phyloP scores from a whole-genome alignment of 2,888 invertebrate species.

The Acrobasis consociella region DNA sequence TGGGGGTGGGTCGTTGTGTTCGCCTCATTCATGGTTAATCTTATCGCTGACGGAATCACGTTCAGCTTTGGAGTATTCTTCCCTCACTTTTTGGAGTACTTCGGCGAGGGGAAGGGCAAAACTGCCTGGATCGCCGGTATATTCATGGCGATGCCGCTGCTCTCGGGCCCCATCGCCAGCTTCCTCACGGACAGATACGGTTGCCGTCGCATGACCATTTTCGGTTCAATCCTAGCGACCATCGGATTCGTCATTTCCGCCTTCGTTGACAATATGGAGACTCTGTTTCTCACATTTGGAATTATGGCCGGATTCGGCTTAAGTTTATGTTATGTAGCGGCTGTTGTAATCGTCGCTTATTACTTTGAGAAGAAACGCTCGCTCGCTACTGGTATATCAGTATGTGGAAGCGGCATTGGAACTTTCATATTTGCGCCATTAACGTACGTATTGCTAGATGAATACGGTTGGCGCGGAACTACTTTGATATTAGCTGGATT shows the following conservation, averaged over 20 bases:
- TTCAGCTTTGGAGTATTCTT: constrained; percentile 96
- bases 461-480: constrained; percentile 93
- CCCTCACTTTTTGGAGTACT: constrained; percentile 92
- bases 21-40: constrained; percentile 93
- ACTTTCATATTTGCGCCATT: constrained; percentile 94
- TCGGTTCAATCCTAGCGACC: constrained; percentile 89
- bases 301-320: constrained; percentile 92
- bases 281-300: constrained; percentile 91
- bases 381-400: constrained; percentile 92
- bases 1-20: constrained; percentile 97
- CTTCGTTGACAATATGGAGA: constrained; percentile 88
- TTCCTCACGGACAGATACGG: constrained; percentile 92
- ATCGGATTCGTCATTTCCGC: constrained; percentile 90
- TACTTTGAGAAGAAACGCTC: constrained; percentile 93
- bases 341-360: constrained; percentile 94
- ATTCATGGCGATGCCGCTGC: constrained; percentile 95
- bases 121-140: constrained; percentile 96
- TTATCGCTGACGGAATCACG: constrained; percentile 96
- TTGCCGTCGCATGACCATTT: constrained; percentile 90
- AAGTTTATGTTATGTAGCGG: constrained; percentile 94
- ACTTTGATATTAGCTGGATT: constrained; percentile 91
- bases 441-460: constrained; percentile 87
- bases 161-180: constrained; percentile 93
- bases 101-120: constrained; percentile 91
- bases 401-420: constrained; percentile 94